Conservation (phyloP, 1,140 invertebrate genomes). For the Acromyrmex charruanus region DNA sequence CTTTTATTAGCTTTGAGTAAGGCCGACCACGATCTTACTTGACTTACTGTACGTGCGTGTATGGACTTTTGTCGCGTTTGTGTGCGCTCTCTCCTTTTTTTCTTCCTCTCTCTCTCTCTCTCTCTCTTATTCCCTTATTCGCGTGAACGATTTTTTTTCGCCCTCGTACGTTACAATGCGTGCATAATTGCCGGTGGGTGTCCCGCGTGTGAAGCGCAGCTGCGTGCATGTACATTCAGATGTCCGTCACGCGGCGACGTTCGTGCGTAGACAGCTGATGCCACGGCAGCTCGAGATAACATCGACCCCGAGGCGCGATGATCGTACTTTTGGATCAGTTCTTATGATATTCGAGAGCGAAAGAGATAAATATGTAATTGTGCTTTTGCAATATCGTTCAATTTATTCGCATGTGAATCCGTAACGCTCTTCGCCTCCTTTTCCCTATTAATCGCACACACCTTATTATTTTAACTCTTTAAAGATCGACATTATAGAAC, state of each 20-base stretch:
- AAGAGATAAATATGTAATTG: slow-evolving; percentile 58
- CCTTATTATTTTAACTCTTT: slow-evolving; percentile 20
- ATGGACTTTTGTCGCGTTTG: slow-evolving; percentile 40
- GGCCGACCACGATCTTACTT: too few relatives aligned
- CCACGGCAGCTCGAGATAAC: slow-evolving; percentile 67
- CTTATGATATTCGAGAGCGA: slow-evolving; percentile 55
- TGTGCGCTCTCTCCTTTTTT: not conserved
- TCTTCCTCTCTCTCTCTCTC: not conserved
- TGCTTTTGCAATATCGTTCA: slow-evolving; percentile 25
- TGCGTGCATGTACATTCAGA: slow-evolving; percentile 76
- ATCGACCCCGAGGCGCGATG: slow-evolving; percentile 68
- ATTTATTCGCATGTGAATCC: slow-evolving; percentile 19
- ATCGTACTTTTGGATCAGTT: slow-evolving; percentile 58
- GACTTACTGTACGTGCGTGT: too few relatives aligned
- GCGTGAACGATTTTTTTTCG: slow-evolving; percentile 72
- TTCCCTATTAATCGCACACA: not conserved
- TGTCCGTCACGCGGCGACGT: slow-evolving; percentile 73
- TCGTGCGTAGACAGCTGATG: slow-evolving; percentile 75
- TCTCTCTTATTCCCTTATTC: not conserved
- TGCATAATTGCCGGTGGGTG: slow-evolving; percentile 76
- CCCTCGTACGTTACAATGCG: slow-evolving; percentile 71
- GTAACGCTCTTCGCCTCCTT: not conserved
- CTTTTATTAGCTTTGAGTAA: too few relatives aligned
- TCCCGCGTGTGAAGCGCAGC: slow-evolving; percentile 72
- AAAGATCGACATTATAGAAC: not conserved